Evolutionary conservation across 2,113 vertebrate species (phyloP), one percentile per base, ranked within the genome.

Genomic region (Cettia cetti): DNA sequence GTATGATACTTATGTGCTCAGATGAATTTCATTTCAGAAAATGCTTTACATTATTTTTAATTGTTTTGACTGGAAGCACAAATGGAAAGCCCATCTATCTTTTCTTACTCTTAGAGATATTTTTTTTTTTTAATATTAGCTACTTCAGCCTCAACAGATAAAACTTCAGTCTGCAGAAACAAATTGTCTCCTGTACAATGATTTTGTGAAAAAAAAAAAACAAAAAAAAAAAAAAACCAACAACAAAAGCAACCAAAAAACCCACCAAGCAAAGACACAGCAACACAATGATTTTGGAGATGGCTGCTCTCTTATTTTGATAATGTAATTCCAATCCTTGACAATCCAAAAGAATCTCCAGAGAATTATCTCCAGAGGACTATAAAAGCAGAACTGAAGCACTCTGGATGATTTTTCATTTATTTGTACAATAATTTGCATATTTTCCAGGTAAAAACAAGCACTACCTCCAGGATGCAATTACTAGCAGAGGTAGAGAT

Each of bases 361-460:
- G 37, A 85, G 6, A 78, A 6, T n/a, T 92, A 75, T 28, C 65
- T 90, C 68, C 35, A 35, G 79, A 82, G 69, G 24, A 66, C 27
- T 35, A 59, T 54, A 74, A 79, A 91, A 95, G 35, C 54, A 85
- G 66, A 83, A 75, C 22, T 78, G 59, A 77, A 88, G 60, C n/a
- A 68, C 30, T 71, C 37, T 49, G 72, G 39, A 92, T 56, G 31
- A 81, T 78, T 95, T 85, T 84, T 88, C 52, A 71, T 71, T 76
- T 78, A 5, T 75, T 91, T 89, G 13, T 60, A 86, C 65, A 90
- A 64, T 75, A 86, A 78, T 12, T 14, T 35, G 18, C 23, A 65
- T 64, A 79, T 69, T 89, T 90, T 90, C 82, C 49, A 92, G 71
- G 88, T 93, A 86, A 93, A 97, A 97, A 56, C 35, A 92, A 88